phyloP scores from a whole-genome alignment of 35 echinoderm and acorn worm genomes.

The Hemicentrotus pulcherrimus region DNA sequence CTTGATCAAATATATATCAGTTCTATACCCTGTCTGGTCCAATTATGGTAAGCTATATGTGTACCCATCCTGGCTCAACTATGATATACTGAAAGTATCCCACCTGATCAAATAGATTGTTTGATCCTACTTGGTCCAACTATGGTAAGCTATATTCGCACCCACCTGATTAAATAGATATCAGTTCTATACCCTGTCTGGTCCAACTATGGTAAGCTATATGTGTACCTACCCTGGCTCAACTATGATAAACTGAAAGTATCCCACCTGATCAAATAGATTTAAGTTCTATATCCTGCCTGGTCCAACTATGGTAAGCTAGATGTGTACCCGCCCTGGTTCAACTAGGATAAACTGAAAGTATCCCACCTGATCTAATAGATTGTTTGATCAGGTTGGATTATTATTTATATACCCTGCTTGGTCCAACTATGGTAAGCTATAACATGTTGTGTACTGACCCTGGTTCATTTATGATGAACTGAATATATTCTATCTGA shows the following conservation, averaged over 20 bases:
- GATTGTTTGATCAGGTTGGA: too few relatives aligned
- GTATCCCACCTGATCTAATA: not conserved
- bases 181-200: not conserved
- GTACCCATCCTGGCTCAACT: not conserved
- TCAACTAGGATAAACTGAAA: not conserved
- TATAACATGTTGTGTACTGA: too few relatives aligned
- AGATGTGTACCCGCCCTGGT: not conserved
- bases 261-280: not conserved
- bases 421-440: not conserved
- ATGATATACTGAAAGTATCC: not conserved
- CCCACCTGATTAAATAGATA: not conserved
- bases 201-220: not conserved
- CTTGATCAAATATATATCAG: not conserved
- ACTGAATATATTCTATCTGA: too few relatives aligned
- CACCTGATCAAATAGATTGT: too few relatives aligned
- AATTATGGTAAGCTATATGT: not conserved
- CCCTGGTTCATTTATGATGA: too few relatives aligned
- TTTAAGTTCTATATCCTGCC: too few relatives aligned
- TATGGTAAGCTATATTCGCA: constrained; percentile 40
- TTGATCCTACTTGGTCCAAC: too few relatives aligned
- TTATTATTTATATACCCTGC: not conserved
- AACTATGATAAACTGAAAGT: not conserved
- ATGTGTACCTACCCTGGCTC: not conserved
- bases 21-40: not conserved
- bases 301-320: constrained; percentile 45